phyloP scores from a whole-genome alignment of 2,888 invertebrate species.

The Harpalus rubripes region DNA sequence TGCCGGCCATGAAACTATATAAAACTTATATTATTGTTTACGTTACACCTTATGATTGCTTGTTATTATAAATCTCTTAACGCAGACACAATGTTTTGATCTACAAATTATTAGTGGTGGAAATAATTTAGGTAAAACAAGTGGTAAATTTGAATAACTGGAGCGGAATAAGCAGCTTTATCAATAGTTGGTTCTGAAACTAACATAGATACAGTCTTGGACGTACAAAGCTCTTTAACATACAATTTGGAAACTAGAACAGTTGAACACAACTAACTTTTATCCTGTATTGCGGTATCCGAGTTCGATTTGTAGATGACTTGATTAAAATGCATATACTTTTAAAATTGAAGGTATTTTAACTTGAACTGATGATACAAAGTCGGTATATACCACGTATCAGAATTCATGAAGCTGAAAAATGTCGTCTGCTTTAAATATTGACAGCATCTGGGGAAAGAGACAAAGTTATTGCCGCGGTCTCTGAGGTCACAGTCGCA shows the following conservation, averaged over 20 bases:
- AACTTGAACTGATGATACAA: neutral
- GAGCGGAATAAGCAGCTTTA: constrained; percentile 30
- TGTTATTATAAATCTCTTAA: no score
- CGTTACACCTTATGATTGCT: no score
- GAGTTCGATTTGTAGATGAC: neutral
- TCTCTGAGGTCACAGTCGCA: constrained; percentile 24
- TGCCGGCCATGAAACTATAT: no score
- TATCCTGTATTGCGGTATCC: neutral
- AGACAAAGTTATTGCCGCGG: constrained; percentile 45
- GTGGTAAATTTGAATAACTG: neutral
- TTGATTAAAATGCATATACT: neutral
- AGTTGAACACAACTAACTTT: neutral
- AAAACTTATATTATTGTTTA: no score
- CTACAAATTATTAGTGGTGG: no score
- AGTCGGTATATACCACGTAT: neutral
- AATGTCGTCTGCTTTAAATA: constrained; percentile 30
- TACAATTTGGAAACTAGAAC: neutral
- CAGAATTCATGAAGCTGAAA: constrained; percentile 4
- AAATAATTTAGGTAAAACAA: no score
- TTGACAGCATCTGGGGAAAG: constrained; percentile 37
- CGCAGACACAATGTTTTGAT: no score
- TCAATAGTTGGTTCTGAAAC: neutral
- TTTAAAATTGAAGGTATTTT: neutral
- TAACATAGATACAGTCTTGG: neutral
- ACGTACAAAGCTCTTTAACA: neutral